A percentile compares a stretch with the other conserved stretches of the same genome.
Evolutionary conservation across 2,113 vertebrate species (phyloP).

Genomic region (Aegotheles bennettii): DNA sequence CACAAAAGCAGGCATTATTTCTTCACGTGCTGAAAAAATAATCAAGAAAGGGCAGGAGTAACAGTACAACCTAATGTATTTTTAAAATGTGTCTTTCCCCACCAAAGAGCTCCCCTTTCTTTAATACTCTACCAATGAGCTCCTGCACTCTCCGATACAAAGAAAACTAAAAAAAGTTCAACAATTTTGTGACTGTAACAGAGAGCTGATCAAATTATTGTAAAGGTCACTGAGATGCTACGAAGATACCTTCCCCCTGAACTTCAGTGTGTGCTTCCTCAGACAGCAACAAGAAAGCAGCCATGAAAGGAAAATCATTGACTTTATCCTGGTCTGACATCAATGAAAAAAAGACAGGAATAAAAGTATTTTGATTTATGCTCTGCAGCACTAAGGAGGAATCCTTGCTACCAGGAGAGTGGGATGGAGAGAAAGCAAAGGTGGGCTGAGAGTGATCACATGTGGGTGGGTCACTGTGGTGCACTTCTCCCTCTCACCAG

Average conservation of each 20-base stretch:
- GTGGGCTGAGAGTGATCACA: background rate
- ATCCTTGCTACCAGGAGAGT: background rate
- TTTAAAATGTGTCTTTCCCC: background rate
- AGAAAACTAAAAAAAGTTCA: background rate
- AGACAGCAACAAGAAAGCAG: background rate
- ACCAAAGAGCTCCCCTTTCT: background rate
- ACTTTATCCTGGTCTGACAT: background rate
- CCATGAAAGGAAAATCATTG: background rate
- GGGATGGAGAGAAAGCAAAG: background rate
- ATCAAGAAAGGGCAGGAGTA: background rate
- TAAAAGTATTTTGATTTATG: background rate
- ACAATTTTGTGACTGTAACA: background rate
- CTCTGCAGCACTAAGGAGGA: background rate
- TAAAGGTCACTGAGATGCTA: background rate
- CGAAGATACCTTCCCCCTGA: background rate
- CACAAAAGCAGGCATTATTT: background rate
- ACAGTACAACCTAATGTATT: background rate
- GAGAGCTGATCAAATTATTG: background rate
- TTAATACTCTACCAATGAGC: background rate
- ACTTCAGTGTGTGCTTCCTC: background rate
- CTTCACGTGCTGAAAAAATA: background rate
- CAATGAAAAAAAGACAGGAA: background rate
- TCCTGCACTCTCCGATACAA: background rate
- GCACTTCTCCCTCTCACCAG: background rate
- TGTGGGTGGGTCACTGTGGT: fast-evolving